Evolutionary conservation across 2,797 vertebrate genomes (phyloP).

Genomic region (Nyctibius grandis): DNA sequence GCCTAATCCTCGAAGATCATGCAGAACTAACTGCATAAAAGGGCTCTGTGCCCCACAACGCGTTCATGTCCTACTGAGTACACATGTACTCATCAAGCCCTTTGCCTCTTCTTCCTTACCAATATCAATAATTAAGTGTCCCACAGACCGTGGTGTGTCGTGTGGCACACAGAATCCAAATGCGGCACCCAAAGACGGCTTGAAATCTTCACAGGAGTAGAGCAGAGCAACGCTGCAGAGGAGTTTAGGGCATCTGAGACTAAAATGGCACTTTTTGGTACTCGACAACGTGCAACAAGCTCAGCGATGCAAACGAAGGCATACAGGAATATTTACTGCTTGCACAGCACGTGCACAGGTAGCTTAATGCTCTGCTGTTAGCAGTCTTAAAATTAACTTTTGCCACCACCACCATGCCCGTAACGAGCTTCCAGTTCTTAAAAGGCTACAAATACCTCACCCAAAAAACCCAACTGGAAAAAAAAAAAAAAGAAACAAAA

Average conservation of each 20-base stretch:
- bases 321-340: neutral
- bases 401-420: accelerated
- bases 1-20: neutral
- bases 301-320: accelerated
- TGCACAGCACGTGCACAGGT: accelerated
- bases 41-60: neutral
- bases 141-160: neutral
- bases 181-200: neutral
- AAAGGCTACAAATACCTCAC: neutral
- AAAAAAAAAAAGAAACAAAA: neutral
- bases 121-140: neutral
- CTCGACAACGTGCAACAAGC: accelerated
- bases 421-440: neutral
- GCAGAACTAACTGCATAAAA: neutral
- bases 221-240: neutral
- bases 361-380: neutral
- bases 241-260: neutral
- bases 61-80: neutral
- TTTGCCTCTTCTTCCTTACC: neutral
- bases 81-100: neutral
- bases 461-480: neutral
- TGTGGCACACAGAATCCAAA: neutral
- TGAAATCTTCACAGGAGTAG: neutral
- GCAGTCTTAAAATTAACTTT: neutral
- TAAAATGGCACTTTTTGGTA: neutral